phyloP scores from a whole-genome alignment of 2,797 vertebrate genomes.

The Poecilia picta region DNA sequence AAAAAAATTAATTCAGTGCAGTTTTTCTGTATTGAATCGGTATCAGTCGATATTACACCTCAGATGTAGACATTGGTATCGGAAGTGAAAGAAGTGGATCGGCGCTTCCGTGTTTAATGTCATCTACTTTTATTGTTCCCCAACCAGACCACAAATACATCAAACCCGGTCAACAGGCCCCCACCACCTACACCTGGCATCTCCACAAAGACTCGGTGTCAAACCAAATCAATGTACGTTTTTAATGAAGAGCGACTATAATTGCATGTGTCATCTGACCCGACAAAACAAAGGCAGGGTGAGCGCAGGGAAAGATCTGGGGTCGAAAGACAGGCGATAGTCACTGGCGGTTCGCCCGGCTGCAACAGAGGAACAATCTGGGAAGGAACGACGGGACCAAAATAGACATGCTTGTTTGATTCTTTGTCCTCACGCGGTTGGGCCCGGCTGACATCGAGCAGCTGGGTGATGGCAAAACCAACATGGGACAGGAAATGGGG shows the following conservation, averaged over 20 bases:
- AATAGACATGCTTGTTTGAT: slow-evolving; percentile 22
- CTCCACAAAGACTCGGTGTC: slow-evolving; percentile 57
- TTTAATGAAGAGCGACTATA: slow-evolving; percentile 68
- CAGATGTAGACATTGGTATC: too few species aligned
- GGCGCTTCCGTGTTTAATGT: too few species aligned
- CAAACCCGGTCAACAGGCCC: slow-evolving; percentile 32
- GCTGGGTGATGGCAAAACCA: slow-evolving; percentile 38
- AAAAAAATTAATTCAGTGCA: too few species aligned
- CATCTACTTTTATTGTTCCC: slow-evolving; percentile 13
- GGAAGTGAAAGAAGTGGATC: too few species aligned
- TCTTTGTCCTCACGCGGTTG: slow-evolving; percentile 32
- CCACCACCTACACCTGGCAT: slow-evolving; percentile 39
- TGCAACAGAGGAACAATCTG: slow-evolving; percentile 47
- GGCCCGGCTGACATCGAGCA: slow-evolving; percentile 33
- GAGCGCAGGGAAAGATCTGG: slow-evolving; percentile 62
- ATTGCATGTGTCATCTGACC: slow-evolving; percentile 70
- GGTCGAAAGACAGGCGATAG: slow-evolving; percentile 62
- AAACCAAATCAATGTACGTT: slow-evolving; percentile 62
- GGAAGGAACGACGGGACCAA: slow-evolving; percentile 16
- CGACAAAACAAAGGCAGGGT: slow-evolving; percentile 63
- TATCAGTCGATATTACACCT: too few species aligned
- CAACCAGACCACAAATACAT: slow-evolving; percentile 44
- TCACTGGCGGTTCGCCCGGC: slow-evolving; percentile 66
- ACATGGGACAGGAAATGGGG: slow-evolving; percentile 43
- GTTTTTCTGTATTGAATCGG: too few species aligned